Evolutionary conservation across 2,113 vertebrate genomes (phyloP).

Genomic region (Mohoua ochrocephala): DNA sequence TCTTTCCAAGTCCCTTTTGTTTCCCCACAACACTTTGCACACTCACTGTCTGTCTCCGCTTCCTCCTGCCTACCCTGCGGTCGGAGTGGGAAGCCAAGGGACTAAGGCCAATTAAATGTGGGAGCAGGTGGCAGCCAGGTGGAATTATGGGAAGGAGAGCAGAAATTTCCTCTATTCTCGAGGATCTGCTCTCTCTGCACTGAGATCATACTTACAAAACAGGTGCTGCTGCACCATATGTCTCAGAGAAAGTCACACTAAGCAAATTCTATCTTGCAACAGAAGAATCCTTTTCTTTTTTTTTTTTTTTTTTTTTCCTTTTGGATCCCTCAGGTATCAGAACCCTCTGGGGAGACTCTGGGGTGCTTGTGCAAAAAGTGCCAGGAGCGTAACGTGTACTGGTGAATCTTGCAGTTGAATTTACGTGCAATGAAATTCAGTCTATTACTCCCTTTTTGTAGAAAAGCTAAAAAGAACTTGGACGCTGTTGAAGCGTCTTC

Average conservation of each 20-base stretch:
- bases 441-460: neutral
- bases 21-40: constrained; percentile 34
- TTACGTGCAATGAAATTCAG: fast-evolving
- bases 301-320: neutral
- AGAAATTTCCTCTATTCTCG: constrained; percentile 63
- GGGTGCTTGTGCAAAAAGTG: neutral
- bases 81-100: constrained; percentile 48
- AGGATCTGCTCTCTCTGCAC: constrained; percentile 50
- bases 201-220: constrained; percentile 64
- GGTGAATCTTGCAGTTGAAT: neutral
- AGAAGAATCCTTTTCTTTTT: neutral
- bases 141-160: constrained; percentile 64
- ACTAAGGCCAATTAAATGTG: constrained; percentile 72
- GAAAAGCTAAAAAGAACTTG: neutral
- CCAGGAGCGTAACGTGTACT: neutral
- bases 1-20: constrained; percentile 44
- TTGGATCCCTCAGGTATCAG: neutral
- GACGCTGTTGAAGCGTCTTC: neutral
- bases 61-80: constrained; percentile 39
- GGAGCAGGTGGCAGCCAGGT: constrained; percentile 84
- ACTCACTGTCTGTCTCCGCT: constrained; percentile 34
- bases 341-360: neutral
- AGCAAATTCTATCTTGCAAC: constrained; percentile 1
- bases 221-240: constrained; percentile 70
- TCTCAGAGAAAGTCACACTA: constrained; percentile 26